phyloP scores from a whole-genome alignment of 2,113 vertebrate species.

The Pseudorectes ferrugineus region DNA sequence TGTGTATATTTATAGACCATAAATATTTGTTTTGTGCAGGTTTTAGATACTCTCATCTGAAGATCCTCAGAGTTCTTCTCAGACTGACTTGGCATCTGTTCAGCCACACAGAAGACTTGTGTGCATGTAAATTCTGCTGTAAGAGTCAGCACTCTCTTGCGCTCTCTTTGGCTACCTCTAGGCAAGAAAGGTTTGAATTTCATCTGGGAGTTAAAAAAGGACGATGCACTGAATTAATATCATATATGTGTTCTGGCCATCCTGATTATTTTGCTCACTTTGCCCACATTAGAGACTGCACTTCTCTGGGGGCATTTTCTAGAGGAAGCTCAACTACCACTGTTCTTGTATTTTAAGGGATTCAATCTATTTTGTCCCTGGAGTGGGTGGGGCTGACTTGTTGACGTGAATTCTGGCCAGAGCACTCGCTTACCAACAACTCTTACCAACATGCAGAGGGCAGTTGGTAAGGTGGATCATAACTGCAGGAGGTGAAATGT shows the following conservation, averaged over 20 bases:
- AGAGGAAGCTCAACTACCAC: not conserved
- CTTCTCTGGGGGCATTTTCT: not conserved
- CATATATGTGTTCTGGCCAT: not conserved
- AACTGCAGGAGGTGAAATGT: not conserved
- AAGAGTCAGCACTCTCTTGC: not conserved
- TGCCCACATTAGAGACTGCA: not conserved
- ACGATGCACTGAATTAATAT: not conserved
- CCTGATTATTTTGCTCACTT: not conserved
- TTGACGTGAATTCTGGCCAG: not conserved
- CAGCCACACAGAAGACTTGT: not conserved
- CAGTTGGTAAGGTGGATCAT: not conserved
- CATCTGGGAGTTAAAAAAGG: not conserved
- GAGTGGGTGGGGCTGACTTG: not conserved
- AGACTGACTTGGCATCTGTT: not conserved
- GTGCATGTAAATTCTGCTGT: not conserved
- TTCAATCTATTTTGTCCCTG: not conserved
- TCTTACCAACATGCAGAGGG: not conserved
- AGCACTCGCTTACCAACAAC: accelerated
- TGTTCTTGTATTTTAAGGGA: not conserved
- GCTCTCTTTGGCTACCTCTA: not conserved
- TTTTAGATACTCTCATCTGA: slow-evolving; percentile 6
- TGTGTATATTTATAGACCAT: slow-evolving; percentile 24
- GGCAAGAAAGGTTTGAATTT: not conserved
- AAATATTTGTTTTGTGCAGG: slow-evolving; percentile 26
- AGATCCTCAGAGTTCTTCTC: not conserved